A percentile compares a stretch with the other conserved stretches of the same genome.
Evolutionary conservation across 2,113 vertebrate species (phyloP).

Genomic region (Scophthalmus maximus): DNA sequence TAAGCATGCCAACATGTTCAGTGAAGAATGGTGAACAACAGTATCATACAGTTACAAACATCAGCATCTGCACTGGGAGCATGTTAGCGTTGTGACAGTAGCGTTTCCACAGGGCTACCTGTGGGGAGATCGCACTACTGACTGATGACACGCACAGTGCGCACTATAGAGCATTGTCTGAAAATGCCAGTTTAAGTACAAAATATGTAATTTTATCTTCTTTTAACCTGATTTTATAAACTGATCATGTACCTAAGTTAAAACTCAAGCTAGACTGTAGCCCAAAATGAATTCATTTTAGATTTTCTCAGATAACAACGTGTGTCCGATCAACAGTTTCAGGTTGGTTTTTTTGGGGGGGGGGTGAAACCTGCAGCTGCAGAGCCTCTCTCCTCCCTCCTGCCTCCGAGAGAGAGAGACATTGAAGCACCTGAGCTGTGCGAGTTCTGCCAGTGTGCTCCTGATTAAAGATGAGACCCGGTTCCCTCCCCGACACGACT

Average conservation of each 20-base stretch:
- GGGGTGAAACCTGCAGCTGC: no score
- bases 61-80: no score
- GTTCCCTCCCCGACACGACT: slow-evolving; percentile 65
- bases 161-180: no score
- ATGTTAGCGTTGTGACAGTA: no score
- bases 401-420: not conserved
- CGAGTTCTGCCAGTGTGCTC: not conserved
- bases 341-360: no score
- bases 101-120: no score
- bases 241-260: not conserved
- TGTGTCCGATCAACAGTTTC: not conserved
- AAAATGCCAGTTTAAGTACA: not conserved
- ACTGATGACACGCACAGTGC: no score
- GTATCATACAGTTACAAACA: no score
- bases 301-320: not conserved
- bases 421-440: not conserved
- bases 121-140: no score
- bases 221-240: not conserved
- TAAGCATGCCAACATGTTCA: no score
- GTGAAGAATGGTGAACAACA: no score
- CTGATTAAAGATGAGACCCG: slow-evolving; percentile 67
- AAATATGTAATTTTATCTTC: not conserved
- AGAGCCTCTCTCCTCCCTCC: no score
- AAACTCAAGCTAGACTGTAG: not conserved
- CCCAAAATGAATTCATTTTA: not conserved